Base-by-base conservation (phyloP, 2,113 vertebrate genomes). In the Microcebus tavaratra region DNA sequence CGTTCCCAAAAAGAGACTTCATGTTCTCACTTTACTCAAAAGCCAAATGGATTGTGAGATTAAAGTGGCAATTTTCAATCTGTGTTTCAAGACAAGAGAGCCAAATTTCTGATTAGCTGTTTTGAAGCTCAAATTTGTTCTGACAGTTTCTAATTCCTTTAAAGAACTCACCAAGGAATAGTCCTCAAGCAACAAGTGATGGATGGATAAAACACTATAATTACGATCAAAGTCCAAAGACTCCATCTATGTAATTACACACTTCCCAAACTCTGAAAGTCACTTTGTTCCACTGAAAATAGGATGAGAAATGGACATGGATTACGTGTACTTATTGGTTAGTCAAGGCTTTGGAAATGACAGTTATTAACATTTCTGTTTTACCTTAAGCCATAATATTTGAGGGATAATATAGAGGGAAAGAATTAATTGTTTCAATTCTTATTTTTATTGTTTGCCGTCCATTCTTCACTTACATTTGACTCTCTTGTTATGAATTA, bases 171-270 rank as follows among this genome's bases (percentile, higher is more conserved):
- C 20, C 45, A 93, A 95, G 83, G 63, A 96, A 82, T 83, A 94
- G 86, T 96, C 96, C 96, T 97, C 96, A 75, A 98, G 97, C 96
- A 97, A 96, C 94, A 97, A 98, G 92, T 97, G 97, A 97, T 95
- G 92, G 96, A 95, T 97, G 95, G 92, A 93, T 95, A 97, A 95
- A 97, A 79, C 92, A 95, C 96, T 97, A 65, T 97, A 98, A 98
- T 98, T 98, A 98, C 23, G 92, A 98, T 98, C 97, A 98, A 98
- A 98, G 97, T 95, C 94, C 92, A 95, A 79, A 97, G 68, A 61
- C 87, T 95, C 39, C 29, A 34, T 94, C 95, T 97, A 11, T 96
- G n/a, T 97, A 97, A 97, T 98, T 98, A 97, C 31, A 36, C 15
- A 90, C 92, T 97, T 97, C 95, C 92, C 70, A 76, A 81, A 65